Base-by-base conservation (phyloP, 2,113 vertebrate species). In the Cephalopterus ornatus region DNA sequence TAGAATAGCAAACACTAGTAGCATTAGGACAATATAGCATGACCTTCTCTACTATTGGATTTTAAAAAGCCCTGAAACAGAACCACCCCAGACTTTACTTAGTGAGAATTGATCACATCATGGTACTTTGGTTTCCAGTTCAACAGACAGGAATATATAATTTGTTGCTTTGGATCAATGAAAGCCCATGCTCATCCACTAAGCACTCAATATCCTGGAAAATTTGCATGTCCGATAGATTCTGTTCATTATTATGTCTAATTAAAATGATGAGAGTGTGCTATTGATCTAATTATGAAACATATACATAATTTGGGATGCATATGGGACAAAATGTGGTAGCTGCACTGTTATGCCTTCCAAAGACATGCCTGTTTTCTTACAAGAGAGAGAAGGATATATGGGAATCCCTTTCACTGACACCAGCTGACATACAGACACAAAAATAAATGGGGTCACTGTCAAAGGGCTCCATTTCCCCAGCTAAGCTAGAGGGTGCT, bases 31-130 rank as follows among this genome's bases (percentile, higher is more conserved):
- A 92, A 88, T 71, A 97, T 68, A 93, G 39, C 44, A 14, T 94
- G 98, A 98, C 98, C 97, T 98, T 98, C 96, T 96, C 89, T 90
- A 32, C 50, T 93, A 91, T 92, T 28, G 46, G 81, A 96, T 95
- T 97, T 97, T 89, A 79, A 96, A 92, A 93, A 96, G 96, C 94
- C 97, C 96, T 59, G 93, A 93, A 96, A 97, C 66, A 95, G 84
- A 95, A 92, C 76, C 67, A 78, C 11, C 93, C 95, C 37, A 73
- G 84, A 88, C 93, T 92, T 91, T 88, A 92, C 92, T 97, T 93
- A 97, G 93, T 88, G 85, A 88, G 71, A 91, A 98, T 98, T 95
- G 88, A 98, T 98, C 52, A 76, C 90, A 91, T 92, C 94, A 87
- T 8, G 22, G 93, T 85, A 87, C 91, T 87, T 97, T 6, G 5